These are phyloP conservation scores for Acleris holmiana DNA, from an alignment of 2,888 invertebrate species.

Conservation along the genomic window DNA sequence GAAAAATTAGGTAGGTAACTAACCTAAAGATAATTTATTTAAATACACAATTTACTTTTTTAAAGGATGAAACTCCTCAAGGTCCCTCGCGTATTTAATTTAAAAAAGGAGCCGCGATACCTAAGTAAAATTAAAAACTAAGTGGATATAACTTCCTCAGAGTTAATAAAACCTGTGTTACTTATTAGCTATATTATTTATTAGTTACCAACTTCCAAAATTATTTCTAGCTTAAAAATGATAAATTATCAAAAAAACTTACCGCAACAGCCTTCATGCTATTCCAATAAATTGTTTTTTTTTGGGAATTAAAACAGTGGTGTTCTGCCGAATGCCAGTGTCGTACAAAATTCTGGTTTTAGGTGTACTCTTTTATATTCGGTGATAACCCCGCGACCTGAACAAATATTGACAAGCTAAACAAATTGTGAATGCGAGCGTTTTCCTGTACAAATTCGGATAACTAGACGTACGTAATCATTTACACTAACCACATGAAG, in stretches of 20 bases:
- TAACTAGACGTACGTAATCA: constrained; percentile 35
- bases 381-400: constrained; percentile 45
- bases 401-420: constrained; percentile 50
- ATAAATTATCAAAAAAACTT: constrained; percentile 46
- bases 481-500: not conserved
- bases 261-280: constrained; percentile 57
- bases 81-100: no score
- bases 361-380: constrained; percentile 46
- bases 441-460: constrained; percentile 55
- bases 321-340: not conserved
- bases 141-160: no score
- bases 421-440: constrained; percentile 42
- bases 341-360: not conserved
- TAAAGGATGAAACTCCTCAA: no score
- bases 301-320: not conserved
- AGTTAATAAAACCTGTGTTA: no score
- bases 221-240: no score
- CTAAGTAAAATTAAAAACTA: no score
- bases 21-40: no score
- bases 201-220: no score
- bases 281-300: not conserved
- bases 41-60: no score
- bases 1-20: no score
- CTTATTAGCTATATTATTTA: no score
- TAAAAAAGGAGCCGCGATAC: no score